Percentiles rank a stretch among this genome's conserved stretches.
phyloP scores from a whole-genome alignment of 1,140 invertebrate species.

The Psilanteris sp. region DNA sequence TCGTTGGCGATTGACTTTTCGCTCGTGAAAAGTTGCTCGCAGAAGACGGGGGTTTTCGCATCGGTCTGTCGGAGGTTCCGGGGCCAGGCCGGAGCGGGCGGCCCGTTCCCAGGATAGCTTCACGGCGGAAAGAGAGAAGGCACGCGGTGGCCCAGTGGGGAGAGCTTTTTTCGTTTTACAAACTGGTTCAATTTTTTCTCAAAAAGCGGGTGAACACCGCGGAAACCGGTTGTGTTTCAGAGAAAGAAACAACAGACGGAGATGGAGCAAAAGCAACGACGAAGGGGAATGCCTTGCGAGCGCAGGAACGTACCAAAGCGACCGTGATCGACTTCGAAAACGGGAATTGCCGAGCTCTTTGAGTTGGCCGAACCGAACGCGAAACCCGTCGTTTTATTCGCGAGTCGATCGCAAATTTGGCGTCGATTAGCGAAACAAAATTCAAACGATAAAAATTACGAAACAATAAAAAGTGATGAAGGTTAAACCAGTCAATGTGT shows the following conservation, averaged over 20 bases:
- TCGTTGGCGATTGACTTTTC: constrained; percentile 36
- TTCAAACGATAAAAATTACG: no score
- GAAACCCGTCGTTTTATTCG: no score
- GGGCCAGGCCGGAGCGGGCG: constrained; percentile 53
- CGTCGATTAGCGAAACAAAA: no score
- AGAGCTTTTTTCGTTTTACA: constrained; percentile 79
- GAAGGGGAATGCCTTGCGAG: constrained; percentile 66
- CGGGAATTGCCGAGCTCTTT: constrained; percentile 1
- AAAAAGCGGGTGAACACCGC: constrained; percentile 78
- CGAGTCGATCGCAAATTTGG: no score
- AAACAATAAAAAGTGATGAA: no score
- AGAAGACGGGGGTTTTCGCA: constrained; percentile 40
- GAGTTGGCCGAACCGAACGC: no score
- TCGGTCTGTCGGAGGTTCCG: constrained; percentile 66
- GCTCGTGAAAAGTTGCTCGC: constrained; percentile 41
- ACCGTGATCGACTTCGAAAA: constrained; percentile 13
- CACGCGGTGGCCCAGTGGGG: constrained; percentile 58
- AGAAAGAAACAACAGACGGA: constrained; percentile 44
- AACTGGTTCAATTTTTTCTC: constrained; percentile 81
- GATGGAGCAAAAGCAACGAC: constrained; percentile 45
- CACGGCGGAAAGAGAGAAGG: constrained; percentile 33
- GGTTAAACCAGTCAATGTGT: no score
- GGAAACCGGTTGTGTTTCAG: constrained; percentile 77
- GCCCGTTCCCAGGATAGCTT: constrained; percentile 45
- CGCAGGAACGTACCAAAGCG: constrained; percentile 42